Base-by-base conservation (phyloP, 2,888 invertebrate species). In the Lasioglossum pauxillum region DNA sequence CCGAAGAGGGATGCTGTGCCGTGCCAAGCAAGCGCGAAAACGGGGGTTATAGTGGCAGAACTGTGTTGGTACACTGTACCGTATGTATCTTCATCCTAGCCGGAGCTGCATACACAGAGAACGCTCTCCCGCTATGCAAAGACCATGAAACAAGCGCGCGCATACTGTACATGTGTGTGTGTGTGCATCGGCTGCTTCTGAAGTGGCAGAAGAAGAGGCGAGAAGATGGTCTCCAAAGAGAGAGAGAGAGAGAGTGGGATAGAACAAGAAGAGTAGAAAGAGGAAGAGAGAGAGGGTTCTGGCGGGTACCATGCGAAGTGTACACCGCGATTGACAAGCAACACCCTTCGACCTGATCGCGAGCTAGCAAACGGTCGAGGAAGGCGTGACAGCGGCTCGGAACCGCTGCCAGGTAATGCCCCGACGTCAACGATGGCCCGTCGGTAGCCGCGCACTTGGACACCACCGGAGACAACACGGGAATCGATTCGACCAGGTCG, bases 1-100 rank as follows among this genome's bases (percentile, higher is more conserved):
- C 92, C 94, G 91, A 93, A 91, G 94, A 93, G 94, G 93, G 94
- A 94, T 93, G 94, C 93, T 93, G 93, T 92, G 92, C 93, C 87
- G 92, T 91, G 92, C 92, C 93, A 93, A 93, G 93, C 93, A 93
- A 93, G 91, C 93, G 93, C 93, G 94, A 92, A 92, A 93, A 92
- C 93, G 92, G 91, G 90, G 93, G 92, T 91, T 92, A 89, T 89
- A 88, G 88, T 86, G 82, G 88, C 84, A 87, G 85, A 82, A 88
- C 87, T 89, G 89, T 88, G 87, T 85, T 88, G 89, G 86, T 88
- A 87, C 88, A 88, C 88, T 86, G 82, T 86, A 85, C 83, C 84
- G 88, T 86, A 73, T 78, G 83, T 88, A 80, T 88, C 87, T 86
- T 87, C 87, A 83, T 87, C 86, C 78, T 83, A 86, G 69, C 78